Evolutionary conservation across 2,888 invertebrate genomes (phyloP), one percentile per base, ranked within the genome.

Genomic region (Malthinus seriepunctatus): DNA sequence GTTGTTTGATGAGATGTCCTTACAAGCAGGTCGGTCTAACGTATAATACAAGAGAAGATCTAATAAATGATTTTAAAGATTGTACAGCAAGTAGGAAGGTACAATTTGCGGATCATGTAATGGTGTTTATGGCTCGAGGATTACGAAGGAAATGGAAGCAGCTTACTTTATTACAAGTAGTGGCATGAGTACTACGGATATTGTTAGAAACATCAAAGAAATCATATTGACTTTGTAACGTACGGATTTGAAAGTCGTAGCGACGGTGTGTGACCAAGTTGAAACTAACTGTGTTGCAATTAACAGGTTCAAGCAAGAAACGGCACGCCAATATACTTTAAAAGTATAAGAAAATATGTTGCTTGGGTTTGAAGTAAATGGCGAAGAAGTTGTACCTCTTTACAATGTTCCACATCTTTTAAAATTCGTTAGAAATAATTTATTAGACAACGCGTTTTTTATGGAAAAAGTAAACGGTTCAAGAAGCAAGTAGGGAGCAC

Each of bases 31-130:
- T n/a, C n/a, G 5, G 11, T 0, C 15, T 53, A 3, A 11, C 3
- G 1, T 46, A 46, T 10, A n/a, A 7, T 15, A 12, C 3, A 1
- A 31, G 15, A 7, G 6, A 8, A 32, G 23, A 50, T 2, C 1
- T 2, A 2, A 12, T 50, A 10, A n/a, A 50, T 8, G 46, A 32
- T 6, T 38, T 38, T 37, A 37, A 14, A 6, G 65, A 67, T 53
- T 58, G 48, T 46, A 62, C 61, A 33, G 60, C 53, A 4, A 46
- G 53, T 12, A 34, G 58, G 10, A 42, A 11, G 14, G 11, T 8
- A 8, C 12, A n/a, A 10, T 63, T 69, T 60, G 67, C 69, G 35
- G 69, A 71, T 39, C 69, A 70, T 58, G 68, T 67, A 34, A 32
- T 65, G 32, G 62, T 67, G 10, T 71, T 69, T 46, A 63, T 71